phyloP scores from a whole-genome alignment of 2,797 vertebrate species.

The Furcifer pardalis region DNA sequence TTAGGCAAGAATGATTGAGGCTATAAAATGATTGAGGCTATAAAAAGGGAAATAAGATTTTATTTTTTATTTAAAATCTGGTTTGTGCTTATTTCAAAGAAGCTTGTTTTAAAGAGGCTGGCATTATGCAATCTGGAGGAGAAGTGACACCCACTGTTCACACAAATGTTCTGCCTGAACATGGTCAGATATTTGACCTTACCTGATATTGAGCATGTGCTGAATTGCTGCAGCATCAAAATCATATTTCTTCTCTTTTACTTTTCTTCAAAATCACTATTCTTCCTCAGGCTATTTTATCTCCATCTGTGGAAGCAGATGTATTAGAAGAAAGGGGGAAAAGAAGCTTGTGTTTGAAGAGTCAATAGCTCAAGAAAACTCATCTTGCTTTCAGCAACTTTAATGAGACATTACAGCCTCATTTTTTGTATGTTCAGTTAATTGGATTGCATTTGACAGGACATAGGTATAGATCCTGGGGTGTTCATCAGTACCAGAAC shows the following conservation, averaged over 20 bases:
- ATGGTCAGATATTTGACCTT: conserved; percentile 41
- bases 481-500: not conserved
- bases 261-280: not conserved
- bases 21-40: no score
- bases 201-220: conserved; percentile 28
- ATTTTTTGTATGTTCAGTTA: not conserved
- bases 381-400: not conserved
- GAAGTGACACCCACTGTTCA: conserved; percentile 18
- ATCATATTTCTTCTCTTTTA: not conserved
- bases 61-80: not conserved
- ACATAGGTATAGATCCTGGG: not conserved
- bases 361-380: not conserved
- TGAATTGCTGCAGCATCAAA: conserved; percentile 27
- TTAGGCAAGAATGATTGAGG: not conserved
- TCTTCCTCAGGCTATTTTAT: conserved; percentile 1
- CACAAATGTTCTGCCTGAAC: conserved; percentile 27
- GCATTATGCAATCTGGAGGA: not conserved
- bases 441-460: not conserved
- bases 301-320: not conserved
- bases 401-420: not conserved
- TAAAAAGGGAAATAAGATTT: not conserved
- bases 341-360: not conserved
- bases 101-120: not conserved
- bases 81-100: conserved; percentile 2
- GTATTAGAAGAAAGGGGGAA: not conserved